Conservation (phyloP, 2,113 vertebrate genomes). For the Ptyas mucosa region DNA sequence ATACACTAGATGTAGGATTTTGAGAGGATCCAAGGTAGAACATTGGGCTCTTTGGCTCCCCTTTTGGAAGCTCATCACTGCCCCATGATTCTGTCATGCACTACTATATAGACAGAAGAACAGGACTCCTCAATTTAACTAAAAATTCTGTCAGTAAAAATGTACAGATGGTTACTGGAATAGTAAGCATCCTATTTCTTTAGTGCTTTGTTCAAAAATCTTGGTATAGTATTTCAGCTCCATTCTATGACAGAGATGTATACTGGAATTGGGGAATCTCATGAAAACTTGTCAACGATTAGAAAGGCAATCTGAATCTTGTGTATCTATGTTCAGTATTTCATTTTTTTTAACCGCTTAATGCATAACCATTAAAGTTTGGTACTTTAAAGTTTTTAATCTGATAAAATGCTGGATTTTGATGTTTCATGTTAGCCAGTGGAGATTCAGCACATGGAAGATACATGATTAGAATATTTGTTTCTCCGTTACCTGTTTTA, state of each 20-base stretch:
- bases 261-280: background rate
- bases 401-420: background rate
- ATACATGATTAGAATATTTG: background rate
- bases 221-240: background rate
- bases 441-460: background rate
- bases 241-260: background rate
- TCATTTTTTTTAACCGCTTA: background rate
- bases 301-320: too few species aligned
- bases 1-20: background rate
- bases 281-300: background rate
- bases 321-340: background rate
- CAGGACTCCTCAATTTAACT: background rate
- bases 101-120: background rate
- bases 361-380: background rate
- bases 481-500: background rate
- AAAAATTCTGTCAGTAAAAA: background rate
- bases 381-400: background rate
- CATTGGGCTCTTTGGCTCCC: background rate
- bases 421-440: background rate
- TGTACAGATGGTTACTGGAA: background rate
- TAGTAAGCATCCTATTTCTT: background rate
- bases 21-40: background rate
- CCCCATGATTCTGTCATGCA: background rate
- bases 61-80: background rate
- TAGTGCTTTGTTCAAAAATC: background rate